Evolutionary conservation across 2,113 vertebrate species (phyloP), one percentile per base, ranked within the genome.

Genomic region (Phrynosoma platyrhinos): DNA sequence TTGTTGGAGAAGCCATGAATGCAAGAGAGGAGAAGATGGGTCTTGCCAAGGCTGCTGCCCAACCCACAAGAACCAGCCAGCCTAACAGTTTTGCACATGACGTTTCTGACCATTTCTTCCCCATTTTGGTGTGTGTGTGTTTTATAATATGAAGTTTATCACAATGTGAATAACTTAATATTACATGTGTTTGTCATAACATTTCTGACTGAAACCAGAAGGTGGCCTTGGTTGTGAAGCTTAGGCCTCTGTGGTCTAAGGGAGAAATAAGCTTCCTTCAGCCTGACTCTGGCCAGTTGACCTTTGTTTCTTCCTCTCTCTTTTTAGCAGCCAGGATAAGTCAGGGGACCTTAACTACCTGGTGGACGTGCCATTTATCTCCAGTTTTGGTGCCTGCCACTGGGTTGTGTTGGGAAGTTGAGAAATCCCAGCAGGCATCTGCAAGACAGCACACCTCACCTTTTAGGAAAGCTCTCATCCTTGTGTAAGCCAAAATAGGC

Each of bases 141-240:
- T 69, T 47, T 47, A 36, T 36, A 47, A 30, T 40, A 93, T 94
- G 90, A 94, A 92, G 95, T 96, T 95, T 94, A 94, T 95, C 87
- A 92, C 96, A 96, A 96, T 96, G 97, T 97, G 97, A 97, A 96
- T 95, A 92, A 93, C 92, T 95, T 93, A 94, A 95, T 79, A 23
- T 83, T 8, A 18, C 83, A 2, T 0, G 6, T 27, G 86, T 32
- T 82, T 85, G 84, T 86, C 87, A 0, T 32, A 79, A 36, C 85
- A 1, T 92, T 91, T 88, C 20, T 53, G 62, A 47, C 32, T 58
- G 36, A 0, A 2, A 3, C 64, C 84, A 9, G 2, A 81, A 82
- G 77, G 71, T 52, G 75, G 25, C 55, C 21, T 88, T 77, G 64
- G 32, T n/a, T 4, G 80, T 27, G 18, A 16, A 53, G 74, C n/a